Conservation (phyloP, 2,888 invertebrate species). For the Dicycla oo region DNA sequence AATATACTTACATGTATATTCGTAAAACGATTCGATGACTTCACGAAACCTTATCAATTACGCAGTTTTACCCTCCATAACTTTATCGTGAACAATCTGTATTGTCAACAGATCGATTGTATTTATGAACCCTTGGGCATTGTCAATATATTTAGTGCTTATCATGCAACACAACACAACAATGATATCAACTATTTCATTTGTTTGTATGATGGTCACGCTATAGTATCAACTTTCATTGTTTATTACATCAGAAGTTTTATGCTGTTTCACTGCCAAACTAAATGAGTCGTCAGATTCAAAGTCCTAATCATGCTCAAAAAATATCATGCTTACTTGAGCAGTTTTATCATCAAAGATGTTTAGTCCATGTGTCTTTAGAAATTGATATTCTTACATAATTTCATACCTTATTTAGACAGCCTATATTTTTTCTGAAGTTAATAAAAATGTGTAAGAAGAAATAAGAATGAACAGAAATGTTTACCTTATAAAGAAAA, state of each 20-base stretch:
- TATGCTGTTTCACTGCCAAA: conserved; percentile 10
- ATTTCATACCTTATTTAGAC: too few relatives aligned
- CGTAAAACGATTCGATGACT: background rate
- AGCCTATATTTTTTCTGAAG: too few relatives aligned
- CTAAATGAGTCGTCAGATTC: conserved; percentile 6
- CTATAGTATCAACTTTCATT: conserved; percentile 30
- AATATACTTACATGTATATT: too few relatives aligned
- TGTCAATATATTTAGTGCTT: background rate
- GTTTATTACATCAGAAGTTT: background rate
- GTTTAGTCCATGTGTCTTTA: too few relatives aligned
- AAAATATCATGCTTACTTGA: background rate
- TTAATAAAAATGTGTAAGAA: too few relatives aligned
- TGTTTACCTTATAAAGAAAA: background rate
- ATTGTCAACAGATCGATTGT: background rate
- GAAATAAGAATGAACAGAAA: too few relatives aligned
- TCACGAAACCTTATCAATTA: background rate
- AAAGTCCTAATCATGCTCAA: background rate
- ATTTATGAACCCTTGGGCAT: background rate
- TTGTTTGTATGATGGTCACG: conserved; percentile 22
- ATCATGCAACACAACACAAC: conserved; percentile 3
- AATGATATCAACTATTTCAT: background rate
- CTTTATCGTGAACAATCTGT: too few relatives aligned
- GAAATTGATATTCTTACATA: too few relatives aligned
- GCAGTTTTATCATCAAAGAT: too few relatives aligned
- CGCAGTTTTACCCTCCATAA: too few relatives aligned